A percentile compares a stretch with the other conserved stretches of the same genome.
phyloP scores from a whole-genome alignment of 2,888 invertebrate species.

The Acrocyrtus sp. region DNA sequence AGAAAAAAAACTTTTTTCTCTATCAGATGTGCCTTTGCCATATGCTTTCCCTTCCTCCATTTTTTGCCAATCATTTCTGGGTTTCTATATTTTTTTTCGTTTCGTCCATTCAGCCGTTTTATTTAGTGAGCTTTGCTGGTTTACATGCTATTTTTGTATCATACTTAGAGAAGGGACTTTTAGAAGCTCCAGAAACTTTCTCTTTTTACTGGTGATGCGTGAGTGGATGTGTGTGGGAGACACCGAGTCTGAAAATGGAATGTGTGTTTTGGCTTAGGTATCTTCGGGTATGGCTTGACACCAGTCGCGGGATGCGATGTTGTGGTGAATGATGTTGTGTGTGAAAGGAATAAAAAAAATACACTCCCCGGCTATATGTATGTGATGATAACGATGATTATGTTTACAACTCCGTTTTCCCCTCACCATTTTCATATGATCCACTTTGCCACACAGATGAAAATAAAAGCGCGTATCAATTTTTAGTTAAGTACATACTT shows the following conservation, averaged over 20 bases:
- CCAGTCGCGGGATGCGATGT: constrained; percentile 10
- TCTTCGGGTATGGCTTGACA: constrained; percentile 32
- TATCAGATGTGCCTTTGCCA: too few relatives aligned
- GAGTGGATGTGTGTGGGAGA: neutral
- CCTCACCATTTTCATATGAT: neutral
- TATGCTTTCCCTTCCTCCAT: constrained; percentile 11
- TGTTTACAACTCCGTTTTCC: neutral
- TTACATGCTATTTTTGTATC: neutral
- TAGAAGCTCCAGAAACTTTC: too few relatives aligned
- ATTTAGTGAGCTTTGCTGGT: too few relatives aligned
- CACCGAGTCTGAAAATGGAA: neutral
- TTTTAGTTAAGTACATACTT: neutral
- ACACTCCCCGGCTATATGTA: too few relatives aligned
- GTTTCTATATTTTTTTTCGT: neutral
- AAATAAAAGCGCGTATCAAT: neutral
- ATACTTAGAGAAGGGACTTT: too few relatives aligned
- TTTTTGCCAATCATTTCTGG: constrained; percentile 36
- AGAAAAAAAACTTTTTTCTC: too few relatives aligned
- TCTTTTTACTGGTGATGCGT: too few relatives aligned
- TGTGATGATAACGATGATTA: neutral
- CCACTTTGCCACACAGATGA: neutral
- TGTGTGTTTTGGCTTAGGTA: constrained; percentile 8
- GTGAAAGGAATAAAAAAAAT: too few relatives aligned
- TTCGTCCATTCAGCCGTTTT: neutral
- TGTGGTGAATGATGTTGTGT: constrained; percentile 16